Evolutionary conservation across 2,888 invertebrate genomes (phyloP).

Genomic region (Microdon myrmicae): DNA sequence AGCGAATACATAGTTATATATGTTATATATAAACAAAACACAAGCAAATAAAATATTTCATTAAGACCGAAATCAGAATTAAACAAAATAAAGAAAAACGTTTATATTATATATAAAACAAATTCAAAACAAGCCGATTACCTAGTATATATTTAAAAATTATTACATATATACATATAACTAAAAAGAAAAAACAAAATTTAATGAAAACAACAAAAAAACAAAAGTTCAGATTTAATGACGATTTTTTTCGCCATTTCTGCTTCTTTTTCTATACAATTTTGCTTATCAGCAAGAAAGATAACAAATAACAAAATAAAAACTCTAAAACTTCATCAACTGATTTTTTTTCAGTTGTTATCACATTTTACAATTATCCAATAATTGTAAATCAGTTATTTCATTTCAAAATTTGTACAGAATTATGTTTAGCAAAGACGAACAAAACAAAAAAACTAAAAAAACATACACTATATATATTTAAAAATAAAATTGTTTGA

Average conservation of each 20-base stretch:
- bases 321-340: constrained; percentile 21
- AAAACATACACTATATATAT: neutral
- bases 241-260: no score
- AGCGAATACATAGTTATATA: constrained; percentile 29
- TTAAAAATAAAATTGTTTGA: neutral
- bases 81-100: constrained; percentile 23
- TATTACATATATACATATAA: constrained; percentile 24
- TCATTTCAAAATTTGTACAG: constrained; percentile 44
- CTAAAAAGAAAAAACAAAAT: constrained; percentile 38
- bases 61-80: no score
- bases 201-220: constrained; percentile 18
- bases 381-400: constrained; percentile 21
- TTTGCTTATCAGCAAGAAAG: constrained; percentile 16
- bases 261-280: constrained; percentile 5
- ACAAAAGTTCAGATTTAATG: no score
- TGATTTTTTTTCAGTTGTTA: constrained; percentile 51
- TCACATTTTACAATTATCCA: constrained; percentile 19
- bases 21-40: constrained; percentile 23
- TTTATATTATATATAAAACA: constrained; percentile 52
- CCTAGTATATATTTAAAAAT: constrained; percentile 26
- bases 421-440: constrained; percentile 8
- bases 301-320: constrained; percentile 7
- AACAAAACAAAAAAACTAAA: neutral
- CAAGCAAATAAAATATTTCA: constrained; percentile 31
- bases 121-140: constrained; percentile 20